A percentile compares a stretch with the other conserved stretches of the same genome.
Evolutionary conservation across 2,113 vertebrate genomes (phyloP).

Genomic region (Charadrius vociferus): DNA sequence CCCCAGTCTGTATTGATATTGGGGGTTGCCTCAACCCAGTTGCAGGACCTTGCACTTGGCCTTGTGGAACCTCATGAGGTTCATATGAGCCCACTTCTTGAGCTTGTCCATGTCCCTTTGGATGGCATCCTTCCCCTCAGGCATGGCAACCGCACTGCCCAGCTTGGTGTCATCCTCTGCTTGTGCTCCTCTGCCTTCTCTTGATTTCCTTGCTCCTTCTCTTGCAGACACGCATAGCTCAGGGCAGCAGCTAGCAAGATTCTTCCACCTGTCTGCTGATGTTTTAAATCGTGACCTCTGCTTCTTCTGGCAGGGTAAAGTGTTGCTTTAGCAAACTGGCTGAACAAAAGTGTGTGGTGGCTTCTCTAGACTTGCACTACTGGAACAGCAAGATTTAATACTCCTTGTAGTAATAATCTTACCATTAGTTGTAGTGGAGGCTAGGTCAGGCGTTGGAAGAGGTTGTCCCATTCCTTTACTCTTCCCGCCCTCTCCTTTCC

Average conservation of each 20-base stretch:
- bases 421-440: background rate
- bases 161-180: background rate
- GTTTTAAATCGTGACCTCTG: background rate
- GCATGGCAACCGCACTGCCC: background rate
- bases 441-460: background rate
- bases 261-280: background rate
- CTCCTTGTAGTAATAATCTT: background rate
- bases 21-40: background rate
- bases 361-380: background rate
- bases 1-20: background rate
- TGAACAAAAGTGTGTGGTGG: background rate
- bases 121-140: background rate
- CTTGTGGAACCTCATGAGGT: background rate
- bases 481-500: background rate
- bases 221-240: rapidly evolving
- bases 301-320: background rate
- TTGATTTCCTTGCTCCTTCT: background rate
- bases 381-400: background rate
- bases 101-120: background rate
- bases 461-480: background rate
- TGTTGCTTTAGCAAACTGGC: background rate
- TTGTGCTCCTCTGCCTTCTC: background rate
- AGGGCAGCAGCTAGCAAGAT: background rate
- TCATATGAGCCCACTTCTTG: background rate
- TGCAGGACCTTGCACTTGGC: background rate